Conservation (phyloP, 2,797 vertebrate genomes). For the Pygocentrus nattereri region DNA sequence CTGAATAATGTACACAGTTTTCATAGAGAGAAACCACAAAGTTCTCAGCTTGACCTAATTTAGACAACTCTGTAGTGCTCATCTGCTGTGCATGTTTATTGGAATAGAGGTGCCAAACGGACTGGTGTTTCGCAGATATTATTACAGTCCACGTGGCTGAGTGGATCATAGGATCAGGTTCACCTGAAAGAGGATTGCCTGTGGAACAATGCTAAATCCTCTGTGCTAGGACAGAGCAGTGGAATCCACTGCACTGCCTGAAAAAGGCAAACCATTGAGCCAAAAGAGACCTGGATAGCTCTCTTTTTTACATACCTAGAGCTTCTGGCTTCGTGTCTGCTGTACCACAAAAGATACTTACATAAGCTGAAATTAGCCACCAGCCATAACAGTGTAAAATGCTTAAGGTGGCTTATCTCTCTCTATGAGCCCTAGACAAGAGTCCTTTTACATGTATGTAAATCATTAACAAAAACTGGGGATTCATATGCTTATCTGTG, state of each 20-base stretch:
- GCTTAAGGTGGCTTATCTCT: not conserved
- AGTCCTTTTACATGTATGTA: constrained; percentile 54
- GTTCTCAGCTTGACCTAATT: constrained; percentile 4
- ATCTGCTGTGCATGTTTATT: constrained; percentile 1
- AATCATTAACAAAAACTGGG: constrained; percentile 31
- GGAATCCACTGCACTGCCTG: constrained; percentile 9
- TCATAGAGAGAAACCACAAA: constrained; percentile 4
- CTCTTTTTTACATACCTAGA: not conserved
- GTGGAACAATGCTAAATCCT: constrained; percentile 48
- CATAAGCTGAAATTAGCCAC: not conserved
- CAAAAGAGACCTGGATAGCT: constrained; percentile 5
- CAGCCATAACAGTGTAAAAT: not conserved
- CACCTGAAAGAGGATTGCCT: constrained; percentile 55
- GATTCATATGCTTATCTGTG: constrained; percentile 1
- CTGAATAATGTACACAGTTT: not conserved
- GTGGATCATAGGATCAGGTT: constrained; percentile 52
- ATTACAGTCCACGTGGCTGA: constrained; percentile 40
- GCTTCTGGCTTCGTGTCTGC: not conserved
- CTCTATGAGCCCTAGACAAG: not conserved
- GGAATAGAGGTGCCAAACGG: constrained; percentile 5
- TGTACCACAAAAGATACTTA: not conserved
- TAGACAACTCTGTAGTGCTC: not conserved
- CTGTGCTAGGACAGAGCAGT: constrained; percentile 22
- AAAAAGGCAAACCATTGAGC: not conserved
- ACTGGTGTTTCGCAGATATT: constrained; percentile 15